phyloP scores from a whole-genome alignment of 2,888 invertebrate genomes.

The Abscondita cerata region DNA sequence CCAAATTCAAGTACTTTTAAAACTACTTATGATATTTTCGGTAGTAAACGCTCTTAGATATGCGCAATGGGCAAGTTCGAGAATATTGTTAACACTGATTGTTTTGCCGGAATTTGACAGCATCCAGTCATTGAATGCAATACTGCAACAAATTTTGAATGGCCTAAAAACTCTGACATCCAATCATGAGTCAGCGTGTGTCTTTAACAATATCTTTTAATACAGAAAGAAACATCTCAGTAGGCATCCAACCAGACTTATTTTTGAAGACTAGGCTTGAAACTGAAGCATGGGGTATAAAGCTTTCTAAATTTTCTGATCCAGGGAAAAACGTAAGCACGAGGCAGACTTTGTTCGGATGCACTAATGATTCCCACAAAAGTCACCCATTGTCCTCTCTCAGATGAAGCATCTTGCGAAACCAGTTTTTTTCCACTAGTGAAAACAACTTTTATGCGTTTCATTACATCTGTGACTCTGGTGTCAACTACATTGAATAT shows the following conservation, averaged over 20 bases:
- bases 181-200: not conserved
- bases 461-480: not conserved
- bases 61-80: not conserved
- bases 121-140: conserved; percentile 3
- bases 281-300: not conserved
- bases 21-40: not conserved
- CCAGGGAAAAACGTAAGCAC: not conserved
- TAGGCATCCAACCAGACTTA: not conserved
- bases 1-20: not conserved
- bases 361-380: conserved; percentile 47
- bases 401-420: conserved; percentile 25
- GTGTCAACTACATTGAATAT: not conserved
- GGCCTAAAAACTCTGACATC: not conserved
- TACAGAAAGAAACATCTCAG: not conserved
- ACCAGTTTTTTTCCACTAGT: not conserved
- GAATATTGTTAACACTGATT: not conserved
- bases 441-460: not conserved
- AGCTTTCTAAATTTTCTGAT: not conserved
- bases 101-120: not conserved
- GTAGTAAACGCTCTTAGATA: not conserved
- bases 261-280: not conserved
- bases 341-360: conserved; percentile 28
- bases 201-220: not conserved
- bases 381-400: conserved; percentile 51
- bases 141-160: not conserved